Evolutionary conservation across 2,888 invertebrate species (phyloP).

Genomic region (Galeopsomyia nigrocyanea): DNA sequence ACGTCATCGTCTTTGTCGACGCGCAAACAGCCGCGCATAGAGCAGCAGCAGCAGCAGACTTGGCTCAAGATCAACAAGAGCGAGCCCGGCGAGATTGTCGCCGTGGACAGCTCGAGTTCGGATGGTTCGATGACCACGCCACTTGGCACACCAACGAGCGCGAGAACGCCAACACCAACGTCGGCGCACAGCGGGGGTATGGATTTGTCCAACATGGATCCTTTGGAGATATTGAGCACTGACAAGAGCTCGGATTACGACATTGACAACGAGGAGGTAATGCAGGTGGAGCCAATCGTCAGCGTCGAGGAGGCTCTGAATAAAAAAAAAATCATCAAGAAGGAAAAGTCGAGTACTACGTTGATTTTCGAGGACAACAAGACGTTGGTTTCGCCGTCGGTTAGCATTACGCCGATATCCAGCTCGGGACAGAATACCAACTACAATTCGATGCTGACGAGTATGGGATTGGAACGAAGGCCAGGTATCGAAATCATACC

Average conservation of each 20-base stretch:
- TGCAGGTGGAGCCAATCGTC: slow-evolving; percentile 66
- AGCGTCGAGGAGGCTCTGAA: slow-evolving; percentile 75
- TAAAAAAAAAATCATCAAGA: slow-evolving; percentile 76
- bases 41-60: slow-evolving; percentile 69
- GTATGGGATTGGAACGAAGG: slow-evolving; percentile 76
- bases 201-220: slow-evolving; percentile 76
- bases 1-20: slow-evolving; percentile 48
- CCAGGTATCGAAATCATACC: slow-evolving; percentile 91
- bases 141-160: slow-evolving; percentile 71
- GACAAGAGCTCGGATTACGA: slow-evolving; percentile 75
- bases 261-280: slow-evolving; percentile 71
- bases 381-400: slow-evolving; percentile 73
- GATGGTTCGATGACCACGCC: slow-evolving; percentile 71
- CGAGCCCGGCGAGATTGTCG: slow-evolving; percentile 70
- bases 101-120: slow-evolving; percentile 74
- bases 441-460: slow-evolving; percentile 74
- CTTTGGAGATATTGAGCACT: slow-evolving; percentile 72
- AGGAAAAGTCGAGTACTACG: slow-evolving; percentile 69
- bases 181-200: slow-evolving; percentile 66
- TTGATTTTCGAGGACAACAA: slow-evolving; percentile 73
- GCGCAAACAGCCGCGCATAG: slow-evolving; percentile 67
- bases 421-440: slow-evolving; percentile 69
- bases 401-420: slow-evolving; percentile 76
- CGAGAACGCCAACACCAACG: slow-evolving; percentile 68
- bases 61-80: slow-evolving; percentile 75